phyloP scores from a whole-genome alignment of 2,113 vertebrate species.

The Mustela nigripes region DNA sequence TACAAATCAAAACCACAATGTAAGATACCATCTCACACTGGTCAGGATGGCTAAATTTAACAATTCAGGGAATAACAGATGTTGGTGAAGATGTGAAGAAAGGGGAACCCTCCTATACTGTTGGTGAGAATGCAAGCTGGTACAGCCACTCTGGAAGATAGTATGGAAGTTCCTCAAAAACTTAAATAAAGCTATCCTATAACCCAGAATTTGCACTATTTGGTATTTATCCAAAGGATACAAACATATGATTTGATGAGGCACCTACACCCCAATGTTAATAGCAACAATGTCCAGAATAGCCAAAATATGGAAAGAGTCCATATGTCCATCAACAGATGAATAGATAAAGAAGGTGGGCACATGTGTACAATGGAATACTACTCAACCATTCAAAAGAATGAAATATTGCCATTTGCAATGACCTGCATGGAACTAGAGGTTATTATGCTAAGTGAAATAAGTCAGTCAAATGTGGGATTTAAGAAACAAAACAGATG shows the following conservation, averaged over 20 bases:
- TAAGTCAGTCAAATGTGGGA: not conserved
- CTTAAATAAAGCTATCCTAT: not conserved
- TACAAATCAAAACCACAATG: not conserved
- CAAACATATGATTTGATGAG: not conserved
- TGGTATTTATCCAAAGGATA: not conserved
- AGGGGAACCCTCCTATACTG: no score
- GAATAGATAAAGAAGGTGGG: not conserved
- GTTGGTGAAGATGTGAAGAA: not conserved
- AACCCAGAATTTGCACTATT: not conserved
- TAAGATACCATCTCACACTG: not conserved
- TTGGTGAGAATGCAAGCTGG: no score
- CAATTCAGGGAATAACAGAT: not conserved
- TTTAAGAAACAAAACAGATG: no score
- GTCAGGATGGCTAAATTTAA: not conserved
- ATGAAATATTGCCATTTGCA: not conserved
- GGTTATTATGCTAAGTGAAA: not conserved
- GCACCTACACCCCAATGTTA: not conserved
- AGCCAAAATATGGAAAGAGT: no score
- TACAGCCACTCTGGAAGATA: not conserved
- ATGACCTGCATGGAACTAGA: not conserved
- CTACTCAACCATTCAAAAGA: not conserved
- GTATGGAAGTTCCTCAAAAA: not conserved
- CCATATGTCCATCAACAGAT: no score
- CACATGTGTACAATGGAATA: not conserved
- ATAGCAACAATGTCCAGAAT: not conserved